Percentiles rank a stretch among this genome's conserved stretches.
phyloP scores from a whole-genome alignment of 1,140 invertebrate species.

The Drosophila arawakana region DNA sequence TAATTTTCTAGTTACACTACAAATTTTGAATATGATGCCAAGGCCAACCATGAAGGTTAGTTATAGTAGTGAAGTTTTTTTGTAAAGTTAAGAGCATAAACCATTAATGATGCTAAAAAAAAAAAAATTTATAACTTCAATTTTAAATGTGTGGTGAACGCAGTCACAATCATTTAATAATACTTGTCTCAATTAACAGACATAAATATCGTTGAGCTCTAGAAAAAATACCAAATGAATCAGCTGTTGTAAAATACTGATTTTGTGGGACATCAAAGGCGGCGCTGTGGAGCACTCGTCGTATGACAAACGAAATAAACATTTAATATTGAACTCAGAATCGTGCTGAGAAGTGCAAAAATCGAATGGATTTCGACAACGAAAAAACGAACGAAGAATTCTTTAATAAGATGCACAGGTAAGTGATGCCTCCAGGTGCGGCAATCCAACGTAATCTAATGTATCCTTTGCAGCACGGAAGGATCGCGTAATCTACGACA shows the following conservation, averaged over 20 bases:
- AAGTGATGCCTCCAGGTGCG: background rate
- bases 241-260: background rate
- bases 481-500: conserved; percentile 42
- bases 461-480: conserved; percentile 20
- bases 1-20: background rate
- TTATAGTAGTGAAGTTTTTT: no score
- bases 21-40: no score
- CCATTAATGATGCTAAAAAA: no score
- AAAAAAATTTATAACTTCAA: no score
- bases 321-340: background rate
- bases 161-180: no score
- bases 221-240: conserved; percentile 3
- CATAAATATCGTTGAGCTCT: no score
- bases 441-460: background rate
- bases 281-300: background rate
- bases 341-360: conserved; percentile 8
- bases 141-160: no score
- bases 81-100: no score
- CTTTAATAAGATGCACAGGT: conserved; percentile 51
- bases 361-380: conserved; percentile 21
- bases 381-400: conserved; percentile 43
- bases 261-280: background rate
- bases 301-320: conserved; percentile 1
- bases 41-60: no score
- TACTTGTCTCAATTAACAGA: no score